Evolutionary conservation across 1,140 invertebrate genomes (phyloP).

Genomic region (Habropoda laboriosa): DNA sequence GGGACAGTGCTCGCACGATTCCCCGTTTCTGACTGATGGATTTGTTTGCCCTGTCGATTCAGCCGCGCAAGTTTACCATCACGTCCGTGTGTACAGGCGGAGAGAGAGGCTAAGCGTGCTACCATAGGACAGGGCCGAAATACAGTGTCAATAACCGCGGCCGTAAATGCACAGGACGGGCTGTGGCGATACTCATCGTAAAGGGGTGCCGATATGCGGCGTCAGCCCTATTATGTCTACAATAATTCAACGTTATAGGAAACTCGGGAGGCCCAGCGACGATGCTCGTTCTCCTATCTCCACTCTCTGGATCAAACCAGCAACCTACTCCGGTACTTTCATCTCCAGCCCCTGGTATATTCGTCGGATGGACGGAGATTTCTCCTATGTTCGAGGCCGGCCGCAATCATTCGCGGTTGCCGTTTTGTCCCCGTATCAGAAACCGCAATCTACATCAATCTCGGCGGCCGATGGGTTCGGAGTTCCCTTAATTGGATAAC

Average conservation of each 20-base stretch:
- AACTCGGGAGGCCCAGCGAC: slow-evolving; percentile 5
- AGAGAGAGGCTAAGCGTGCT: slow-evolving; percentile 4
- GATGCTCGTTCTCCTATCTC: slow-evolving; percentile 16
- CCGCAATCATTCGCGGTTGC: slow-evolving; percentile 25
- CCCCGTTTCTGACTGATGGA: slow-evolving; percentile 65
- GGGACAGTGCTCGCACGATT: slow-evolving; percentile 16
- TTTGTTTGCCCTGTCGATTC: slow-evolving; percentile 70
- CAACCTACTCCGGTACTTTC: no score
- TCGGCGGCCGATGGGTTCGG: slow-evolving; percentile 35
- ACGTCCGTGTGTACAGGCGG: not conserved
- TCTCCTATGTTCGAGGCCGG: slow-evolving; percentile 5
- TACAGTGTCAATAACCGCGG: slow-evolving; percentile 66
- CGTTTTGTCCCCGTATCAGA: slow-evolving; percentile 44
- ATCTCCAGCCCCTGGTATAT: no score
- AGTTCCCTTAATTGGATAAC: slow-evolving; percentile 59
- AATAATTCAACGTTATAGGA: slow-evolving; percentile 64
- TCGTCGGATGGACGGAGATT: no score
- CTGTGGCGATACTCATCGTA: slow-evolving; percentile 44
- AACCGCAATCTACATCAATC: slow-evolving; percentile 55
- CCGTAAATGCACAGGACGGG: slow-evolving; percentile 54
- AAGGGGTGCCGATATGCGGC: slow-evolving; percentile 63
- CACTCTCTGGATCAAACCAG: no score
- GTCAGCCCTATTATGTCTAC: slow-evolving; percentile 68
- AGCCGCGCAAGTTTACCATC: slow-evolving; percentile 61
- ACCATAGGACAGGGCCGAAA: slow-evolving; percentile 49